Base-by-base conservation (phyloP, 2,888 invertebrate species). In the Lochmaea crataegi region DNA sequence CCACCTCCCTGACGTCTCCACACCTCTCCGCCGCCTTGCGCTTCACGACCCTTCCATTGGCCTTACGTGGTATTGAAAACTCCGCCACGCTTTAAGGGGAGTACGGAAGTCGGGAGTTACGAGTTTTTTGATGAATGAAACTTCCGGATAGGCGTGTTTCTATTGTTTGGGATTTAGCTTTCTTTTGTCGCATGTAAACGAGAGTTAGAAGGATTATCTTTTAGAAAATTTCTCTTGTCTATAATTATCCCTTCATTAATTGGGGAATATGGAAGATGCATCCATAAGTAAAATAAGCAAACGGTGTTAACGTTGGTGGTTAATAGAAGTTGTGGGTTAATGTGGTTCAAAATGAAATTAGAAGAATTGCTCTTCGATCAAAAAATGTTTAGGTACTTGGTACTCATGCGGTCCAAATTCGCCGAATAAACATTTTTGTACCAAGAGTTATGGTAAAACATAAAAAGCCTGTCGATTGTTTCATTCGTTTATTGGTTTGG, bases 1-100 rank as follows among this genome's bases (percentile, higher is more conserved):
- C 41, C 72, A 53, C 61, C 69, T 71, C 77, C 76, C 75, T 76
- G 71, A 74, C 76, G 75, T 67, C 76, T 68, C 74, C 70, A 73
- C 79, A 70, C 72, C 73, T 72, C 68, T 68, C 73, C 65, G 73
- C 65, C 65, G 41, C 60, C 73, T 38, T 41, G 48, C 70, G 45
- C 58, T 57, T 48, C 67, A 42, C 53, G 51, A 57, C 68, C 70
- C 67, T 56, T 69, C 72, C 77, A 75, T 75, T 75, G 76, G 78
- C 79, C 74, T 78, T 75, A 71, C 71, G 75, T 38, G 41, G 18
- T 61, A 68, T 51, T 61, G 68, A 68, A 68, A 68, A 68, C 68
- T 68, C 68, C 68, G 68, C 68, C 68, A 68, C 69, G 41, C 41
- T 63, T 63, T 64, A 41, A 63, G 69, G 69, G 69, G 69, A 69